These are phyloP conservation scores for Macrophya annulata DNA, from an alignment of 2,888 invertebrate genomes.

Conservation along the genomic window DNA sequence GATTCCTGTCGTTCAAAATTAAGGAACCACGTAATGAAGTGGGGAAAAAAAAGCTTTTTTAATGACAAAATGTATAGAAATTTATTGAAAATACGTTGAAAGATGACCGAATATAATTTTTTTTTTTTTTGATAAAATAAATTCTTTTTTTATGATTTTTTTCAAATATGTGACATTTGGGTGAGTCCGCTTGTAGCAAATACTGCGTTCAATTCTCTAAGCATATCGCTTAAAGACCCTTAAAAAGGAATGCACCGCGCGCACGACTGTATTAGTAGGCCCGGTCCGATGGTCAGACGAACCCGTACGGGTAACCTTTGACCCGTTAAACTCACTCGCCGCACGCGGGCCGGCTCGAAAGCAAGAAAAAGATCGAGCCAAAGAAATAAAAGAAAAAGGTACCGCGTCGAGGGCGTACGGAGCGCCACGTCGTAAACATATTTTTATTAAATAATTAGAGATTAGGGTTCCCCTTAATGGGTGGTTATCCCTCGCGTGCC, in stretches of 20 bases:
- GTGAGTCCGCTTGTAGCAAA: neutral
- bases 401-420: constrained; percentile 73
- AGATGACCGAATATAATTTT: no score
- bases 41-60: neutral
- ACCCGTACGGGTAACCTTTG: constrained; percentile 52
- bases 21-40: neutral
- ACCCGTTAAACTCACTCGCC: constrained; percentile 54
- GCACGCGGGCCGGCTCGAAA: constrained; percentile 42
- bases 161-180: neutral
- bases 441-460: constrained; percentile 80
- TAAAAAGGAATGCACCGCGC: constrained; percentile 47
- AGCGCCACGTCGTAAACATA: constrained; percentile 79
- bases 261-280: constrained; percentile 56
- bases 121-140: neutral
- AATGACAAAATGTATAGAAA: neutral
- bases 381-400: constrained; percentile 62
- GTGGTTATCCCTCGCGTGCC: constrained; percentile 78
- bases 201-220: constrained; percentile 11
- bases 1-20: constrained; percentile 4
- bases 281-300: constrained; percentile 36
- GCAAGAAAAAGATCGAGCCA: constrained; percentile 45
- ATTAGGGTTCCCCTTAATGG: constrained; percentile 77
- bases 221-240: neutral
- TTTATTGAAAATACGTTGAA: no score
- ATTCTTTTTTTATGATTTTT: neutral